phyloP scores from a whole-genome alignment of 2,797 vertebrate species.

The Scyliorhinus canicula region DNA sequence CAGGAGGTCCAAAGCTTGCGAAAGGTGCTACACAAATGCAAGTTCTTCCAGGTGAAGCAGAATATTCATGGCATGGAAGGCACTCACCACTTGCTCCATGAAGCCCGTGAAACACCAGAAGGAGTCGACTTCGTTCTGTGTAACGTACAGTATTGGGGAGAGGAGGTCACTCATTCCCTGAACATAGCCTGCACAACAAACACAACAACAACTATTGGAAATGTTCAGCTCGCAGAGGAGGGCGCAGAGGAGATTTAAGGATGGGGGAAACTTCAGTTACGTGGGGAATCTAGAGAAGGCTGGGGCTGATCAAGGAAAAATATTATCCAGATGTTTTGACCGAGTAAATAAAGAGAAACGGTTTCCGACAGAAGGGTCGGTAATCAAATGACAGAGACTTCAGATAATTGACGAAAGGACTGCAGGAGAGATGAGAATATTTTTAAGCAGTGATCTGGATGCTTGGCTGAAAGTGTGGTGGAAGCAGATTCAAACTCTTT shows the following conservation, averaged over 20 bases:
- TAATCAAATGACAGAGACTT: not conserved
- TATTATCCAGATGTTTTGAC: no score
- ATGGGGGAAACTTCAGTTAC: not conserved
- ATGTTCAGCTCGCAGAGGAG: not conserved
- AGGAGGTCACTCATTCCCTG: conserved; percentile 90
- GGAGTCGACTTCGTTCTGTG: conserved; percentile 83
- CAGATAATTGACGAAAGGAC: not conserved
- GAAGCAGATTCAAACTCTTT: not conserved
- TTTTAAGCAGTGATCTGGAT: not conserved
- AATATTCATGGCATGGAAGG: not conserved
- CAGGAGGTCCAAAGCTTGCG: not conserved
- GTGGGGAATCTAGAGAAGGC: not conserved
- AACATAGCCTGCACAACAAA: conserved; percentile 68
- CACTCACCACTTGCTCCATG: conserved; percentile 79
- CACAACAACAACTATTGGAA: not conserved
- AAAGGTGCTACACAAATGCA: no score
- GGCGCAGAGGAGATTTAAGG: not conserved
- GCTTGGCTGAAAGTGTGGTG: not conserved
- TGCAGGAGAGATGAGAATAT: no score
- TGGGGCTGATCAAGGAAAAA: not conserved
- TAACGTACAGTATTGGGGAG: conserved; percentile 75
- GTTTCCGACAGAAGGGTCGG: not conserved
- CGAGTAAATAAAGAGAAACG: no score
- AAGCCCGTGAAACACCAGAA: conserved; percentile 90
- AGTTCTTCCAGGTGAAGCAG: no score